Base-by-base conservation (phyloP, 1,140 invertebrate species). In the Penaeus indicus region DNA sequence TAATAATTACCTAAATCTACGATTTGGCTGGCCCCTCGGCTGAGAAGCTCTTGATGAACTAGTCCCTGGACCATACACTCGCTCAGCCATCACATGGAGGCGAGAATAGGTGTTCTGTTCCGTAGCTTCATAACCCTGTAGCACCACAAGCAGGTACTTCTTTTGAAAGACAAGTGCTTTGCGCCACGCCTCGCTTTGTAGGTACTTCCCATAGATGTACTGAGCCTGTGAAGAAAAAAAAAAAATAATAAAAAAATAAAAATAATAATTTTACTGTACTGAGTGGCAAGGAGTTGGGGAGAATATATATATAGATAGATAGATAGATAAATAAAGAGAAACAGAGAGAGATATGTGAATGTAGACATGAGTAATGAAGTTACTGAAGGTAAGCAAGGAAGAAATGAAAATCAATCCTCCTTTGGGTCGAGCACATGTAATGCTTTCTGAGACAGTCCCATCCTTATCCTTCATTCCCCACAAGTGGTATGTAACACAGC, bases 141-240 rank as follows among this genome's bases (percentile, higher is more conserved):
- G 67, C 8, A 87, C 77, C 63, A 69, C 61, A 32, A 87, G 47
- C 63, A 87, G 22, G 85, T 87, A 87, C 42, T 42, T 62, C 27
- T 87, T 87, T 61, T 87, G 85, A 78, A 64, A 87, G 22, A 80
- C 62, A 10, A 87, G 54, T 3, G 85, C 85, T 54, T 87, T 87
- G 22, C 77, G 62, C 64, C 78, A 67, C 21, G 80, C 67, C 60
- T 87, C 85, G 13, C 61, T 67, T 38, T 19, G 77, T 32, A 87
- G 8, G 63, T 87, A 87, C 60, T 63, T 62, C 16, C 85, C 85
- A 82, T 82, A 87, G 11, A 87, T 54, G 42, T 87, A 69, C 85
- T 81, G 78, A 61, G 72, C 38, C 85, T 87, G 79, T 25, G 27
- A 10, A 16, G 27, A 7, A 72, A 38, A 84, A 13, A 72, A 4